Base-by-base conservation (phyloP, 2,797 vertebrate species). In the Geotria australis region DNA sequence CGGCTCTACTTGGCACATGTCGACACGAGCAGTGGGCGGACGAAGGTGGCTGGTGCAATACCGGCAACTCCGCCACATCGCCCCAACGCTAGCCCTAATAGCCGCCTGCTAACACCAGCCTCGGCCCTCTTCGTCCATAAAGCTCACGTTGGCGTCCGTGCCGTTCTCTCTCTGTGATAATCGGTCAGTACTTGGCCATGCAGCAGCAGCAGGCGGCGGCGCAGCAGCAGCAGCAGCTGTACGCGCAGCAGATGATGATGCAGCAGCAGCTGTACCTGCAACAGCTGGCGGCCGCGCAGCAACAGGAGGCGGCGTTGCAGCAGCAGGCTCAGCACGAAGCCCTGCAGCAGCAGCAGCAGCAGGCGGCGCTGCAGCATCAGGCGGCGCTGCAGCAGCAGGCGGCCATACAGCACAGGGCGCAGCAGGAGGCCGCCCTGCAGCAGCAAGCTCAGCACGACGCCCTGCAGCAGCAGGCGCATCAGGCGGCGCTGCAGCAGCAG, bases 321-420 rank as follows among this genome's bases (percentile, higher is more conserved):
- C 24, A 38, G 38, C 24, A 38, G 5, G 73, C 70, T 59, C 76
- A 73, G 59, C 78, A 86, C 65, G 62, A 84, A 58, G 81, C 93
- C 10, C 78, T 94, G 47, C 89, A 98, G 68, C 91, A 98, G 61
- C 71, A 95, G 2, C 91, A 98, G 60, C 83, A 84, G 9, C 85
- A 85, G 2, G 89, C 95, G 61, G 79, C 84, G 72, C 78, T 85
- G 47, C 70, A 93, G 4, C 89, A 83, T 64, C 77, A 78, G 3
- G 63, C 75, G 24, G 70, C 62, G 3, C 68, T 59, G 1, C 70
- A 66, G 2, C 64, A 38, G 24, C 24, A 38, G 24, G 24, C 24
- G 24, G 24, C 24, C 38, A 38, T 38, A 38, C 24, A 38, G 24
- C 24, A 38, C 24, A 38, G 24, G 24, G 24, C 24, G 2, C 24